These are phyloP conservation scores for Selene dorsalis DNA, from an alignment of 2,797 vertebrate genomes.

Conservation along the genomic window DNA sequence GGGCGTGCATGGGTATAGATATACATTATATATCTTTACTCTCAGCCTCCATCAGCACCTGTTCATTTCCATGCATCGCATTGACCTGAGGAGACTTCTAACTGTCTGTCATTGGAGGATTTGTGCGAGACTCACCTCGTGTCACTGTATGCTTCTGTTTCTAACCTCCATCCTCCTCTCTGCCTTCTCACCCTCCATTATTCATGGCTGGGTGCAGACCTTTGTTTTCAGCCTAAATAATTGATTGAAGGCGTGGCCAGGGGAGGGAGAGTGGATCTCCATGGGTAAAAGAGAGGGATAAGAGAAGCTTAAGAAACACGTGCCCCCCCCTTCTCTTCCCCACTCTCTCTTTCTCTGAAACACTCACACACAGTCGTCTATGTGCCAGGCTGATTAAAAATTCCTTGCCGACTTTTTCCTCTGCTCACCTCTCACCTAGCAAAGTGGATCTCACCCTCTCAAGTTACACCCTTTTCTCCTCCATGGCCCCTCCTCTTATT, in stretches of 20 bases:
- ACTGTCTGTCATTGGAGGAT: conserved; percentile 65
- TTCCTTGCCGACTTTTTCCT: conserved; percentile 57
- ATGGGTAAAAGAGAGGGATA: conserved; percentile 48
- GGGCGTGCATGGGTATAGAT: not conserved
- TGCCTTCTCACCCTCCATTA: conserved; percentile 78
- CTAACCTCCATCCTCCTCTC: conserved; percentile 69
- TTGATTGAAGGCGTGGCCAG: conserved; percentile 77
- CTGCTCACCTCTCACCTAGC: conserved; percentile 62
- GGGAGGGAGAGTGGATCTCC: conserved; percentile 57
- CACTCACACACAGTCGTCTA: conserved; percentile 27
- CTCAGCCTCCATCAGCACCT: conserved; percentile 42
- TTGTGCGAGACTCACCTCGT: conserved; percentile 61
- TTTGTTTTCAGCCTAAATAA: conserved; percentile 83
- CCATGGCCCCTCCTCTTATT: conserved; percentile 11
- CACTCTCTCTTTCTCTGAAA: conserved; percentile 46
- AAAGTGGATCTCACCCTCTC: conserved; percentile 51
- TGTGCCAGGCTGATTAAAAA: conserved; percentile 57
- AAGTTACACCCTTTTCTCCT: conserved; percentile 36
- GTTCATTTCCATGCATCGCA: conserved; percentile 55
- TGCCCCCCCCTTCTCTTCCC: conserved; percentile 29
- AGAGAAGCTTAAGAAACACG: conserved; percentile 49
- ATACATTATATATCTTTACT: conserved; percentile 7
- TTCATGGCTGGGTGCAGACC: conserved; percentile 77
- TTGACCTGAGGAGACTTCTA: conserved; percentile 57
- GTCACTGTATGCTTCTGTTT: conserved; percentile 63